phyloP scores from a whole-genome alignment of 1,140 invertebrate species.

The Philopotamus ludificatus region DNA sequence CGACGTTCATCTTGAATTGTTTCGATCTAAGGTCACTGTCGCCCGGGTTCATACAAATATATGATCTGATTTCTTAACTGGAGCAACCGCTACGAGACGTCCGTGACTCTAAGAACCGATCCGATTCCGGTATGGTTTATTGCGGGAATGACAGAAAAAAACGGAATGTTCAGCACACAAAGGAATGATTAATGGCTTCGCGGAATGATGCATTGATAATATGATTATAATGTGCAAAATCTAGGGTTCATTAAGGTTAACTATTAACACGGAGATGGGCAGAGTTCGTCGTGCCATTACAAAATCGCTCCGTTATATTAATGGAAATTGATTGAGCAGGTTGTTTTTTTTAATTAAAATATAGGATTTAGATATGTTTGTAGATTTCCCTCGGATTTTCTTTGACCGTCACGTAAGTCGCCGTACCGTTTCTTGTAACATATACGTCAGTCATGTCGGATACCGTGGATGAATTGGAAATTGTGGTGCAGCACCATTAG shows the following conservation, averaged over 20 bases:
- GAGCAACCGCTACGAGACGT: not conserved
- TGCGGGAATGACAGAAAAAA: not conserved
- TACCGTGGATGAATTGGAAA: not conserved
- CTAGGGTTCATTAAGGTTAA: not conserved
- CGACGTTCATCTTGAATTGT: not conserved
- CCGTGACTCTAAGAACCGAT: constrained; percentile 1
- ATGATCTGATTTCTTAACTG: constrained; percentile 3
- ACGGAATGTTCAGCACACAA: not conserved
- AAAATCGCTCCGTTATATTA: no score
- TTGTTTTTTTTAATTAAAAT: no score
- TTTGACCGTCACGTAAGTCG: not conserved
- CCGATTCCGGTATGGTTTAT: not conserved
- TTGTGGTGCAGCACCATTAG: not conserved
- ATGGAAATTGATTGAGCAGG: no score
- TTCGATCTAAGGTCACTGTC: constrained; percentile 2
- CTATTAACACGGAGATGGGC: no score
- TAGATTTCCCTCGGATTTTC: not conserved
- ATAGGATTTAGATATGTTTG: no score
- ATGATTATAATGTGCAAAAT: not conserved
- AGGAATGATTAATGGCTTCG: not conserved
- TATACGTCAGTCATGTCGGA: not conserved
- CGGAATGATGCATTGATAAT: constrained; percentile 1
- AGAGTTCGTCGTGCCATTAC: no score
- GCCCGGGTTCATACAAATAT: not conserved
- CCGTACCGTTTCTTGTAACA: not conserved